These are phyloP conservation scores for Tachysurus vachellii DNA, from an alignment of 2,113 vertebrate genomes.

Conservation along the genomic window DNA sequence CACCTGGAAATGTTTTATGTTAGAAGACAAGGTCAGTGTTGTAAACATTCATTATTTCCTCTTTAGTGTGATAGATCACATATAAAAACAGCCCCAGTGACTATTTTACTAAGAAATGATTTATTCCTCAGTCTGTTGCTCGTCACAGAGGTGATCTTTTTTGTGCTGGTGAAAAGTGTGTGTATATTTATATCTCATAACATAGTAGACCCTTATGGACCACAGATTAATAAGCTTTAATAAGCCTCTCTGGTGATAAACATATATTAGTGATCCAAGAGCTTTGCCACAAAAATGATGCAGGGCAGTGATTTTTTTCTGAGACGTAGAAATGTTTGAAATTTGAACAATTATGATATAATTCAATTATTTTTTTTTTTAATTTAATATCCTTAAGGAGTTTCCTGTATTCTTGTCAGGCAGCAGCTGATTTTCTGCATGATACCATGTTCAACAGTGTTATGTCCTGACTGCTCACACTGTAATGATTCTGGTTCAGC, in stretches of 20 bases:
- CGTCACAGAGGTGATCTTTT: background rate
- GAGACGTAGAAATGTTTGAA: background rate
- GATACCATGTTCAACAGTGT: background rate
- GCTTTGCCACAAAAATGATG: background rate
- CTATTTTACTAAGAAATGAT: background rate
- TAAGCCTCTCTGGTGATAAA: background rate
- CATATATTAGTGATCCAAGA: background rate
- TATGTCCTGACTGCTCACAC: background rate
- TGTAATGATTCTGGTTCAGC: background rate
- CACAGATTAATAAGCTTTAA: background rate
- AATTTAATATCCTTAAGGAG: background rate
- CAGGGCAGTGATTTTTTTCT: background rate
- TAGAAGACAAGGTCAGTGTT: background rate
- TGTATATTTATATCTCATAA: background rate
- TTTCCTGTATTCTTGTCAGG: background rate
- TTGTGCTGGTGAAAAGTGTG: background rate
- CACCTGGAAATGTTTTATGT: constrained; percentile 22
- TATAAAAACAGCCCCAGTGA: background rate
- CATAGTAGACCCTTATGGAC: background rate
- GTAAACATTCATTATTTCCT: background rate
- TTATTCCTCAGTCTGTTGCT: background rate
- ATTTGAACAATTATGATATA: background rate
- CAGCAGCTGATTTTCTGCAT: background rate
- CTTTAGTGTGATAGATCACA: background rate
- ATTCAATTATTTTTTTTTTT: background rate